Base-by-base conservation (phyloP, 2,113 vertebrate species). In the Catagonus wagneri region DNA sequence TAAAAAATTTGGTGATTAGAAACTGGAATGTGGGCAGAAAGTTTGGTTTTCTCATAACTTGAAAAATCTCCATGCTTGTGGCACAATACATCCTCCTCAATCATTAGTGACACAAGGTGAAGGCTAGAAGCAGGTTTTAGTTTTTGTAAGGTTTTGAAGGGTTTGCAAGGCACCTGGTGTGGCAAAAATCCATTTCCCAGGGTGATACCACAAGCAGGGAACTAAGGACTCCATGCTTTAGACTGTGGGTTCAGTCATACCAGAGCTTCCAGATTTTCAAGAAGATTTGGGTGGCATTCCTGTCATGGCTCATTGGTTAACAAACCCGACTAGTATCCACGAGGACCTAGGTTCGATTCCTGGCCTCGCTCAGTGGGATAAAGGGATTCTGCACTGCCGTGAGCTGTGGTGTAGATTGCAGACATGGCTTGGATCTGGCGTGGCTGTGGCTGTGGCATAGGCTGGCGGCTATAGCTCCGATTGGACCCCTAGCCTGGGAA, bases 171-270 rank as follows among this genome's bases (percentile, higher is more conserved):
- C n/a, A 56, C 27, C 14, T 27, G 14, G 19, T 29, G 44, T 81
- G 34, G 54, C 29, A 68, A 68, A 68, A 52, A 39, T 39, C 16
- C 13, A 29, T 39, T 66, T 12, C 14, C 13, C 4, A 12, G 22
- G 15, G 29, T 1, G 34, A 22, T 2, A 11, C 23, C 23, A 7
- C 15, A 7, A 6, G 0, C 14, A 23, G 32, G 69, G 23, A 13
- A 7, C 32, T 4, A 1, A 27, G 68, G 32, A 25, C 7, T 23
- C 7, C 20, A 7, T 5, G n/a, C 10, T 1, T 4, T n/a, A 32
- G 25, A 29, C 15, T 14, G 3, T 1, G n/a, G 66, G 4, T 16
- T 54, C 23, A 61, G 22, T 7, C 7, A 34, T 60, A 3, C 3
- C 56, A 22, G 15, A 34, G 7, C 13, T 54, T 71, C 19, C 61